Conservation (phyloP, 2,888 invertebrate genomes). For the Campaea margaritaria region DNA sequence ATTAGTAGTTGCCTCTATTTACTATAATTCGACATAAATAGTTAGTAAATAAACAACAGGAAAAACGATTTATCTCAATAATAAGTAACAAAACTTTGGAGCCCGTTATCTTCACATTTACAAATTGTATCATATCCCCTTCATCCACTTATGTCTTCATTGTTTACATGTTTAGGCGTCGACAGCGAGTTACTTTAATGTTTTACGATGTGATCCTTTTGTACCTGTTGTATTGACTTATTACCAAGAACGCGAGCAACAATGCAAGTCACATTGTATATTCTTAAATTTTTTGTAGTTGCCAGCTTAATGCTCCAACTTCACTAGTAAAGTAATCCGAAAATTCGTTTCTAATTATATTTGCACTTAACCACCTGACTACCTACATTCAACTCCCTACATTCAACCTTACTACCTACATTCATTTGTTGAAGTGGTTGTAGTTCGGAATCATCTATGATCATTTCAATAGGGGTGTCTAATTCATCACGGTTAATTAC, state of each 20-base stretch:
- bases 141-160: no score
- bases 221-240: conserved; percentile 40
- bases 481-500: conserved; percentile 37
- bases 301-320: conserved; percentile 42
- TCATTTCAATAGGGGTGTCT: conserved; percentile 40
- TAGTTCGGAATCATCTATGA: conserved; percentile 43
- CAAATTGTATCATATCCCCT: no score
- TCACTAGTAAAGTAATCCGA: conserved; percentile 44
- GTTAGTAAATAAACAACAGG: no score
- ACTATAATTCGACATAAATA: no score
- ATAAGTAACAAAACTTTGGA: no score
- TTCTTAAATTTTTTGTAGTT: conserved; percentile 43
- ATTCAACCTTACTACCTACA: conserved; percentile 39
- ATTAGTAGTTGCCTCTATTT: no score
- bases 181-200: conserved; percentile 35
- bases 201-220: conserved; percentile 38
- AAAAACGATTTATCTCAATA: no score
- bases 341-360: conserved; percentile 44
- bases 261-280: conserved; percentile 38
- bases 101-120: no score
- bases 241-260: conserved; percentile 39
- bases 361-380: conserved; percentile 39
- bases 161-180: conserved; percentile 36
- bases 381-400: no score
- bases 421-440: conserved; percentile 38